Base-by-base conservation (phyloP, 2,888 invertebrate genomes). In the Dolomedes plantarius region DNA sequence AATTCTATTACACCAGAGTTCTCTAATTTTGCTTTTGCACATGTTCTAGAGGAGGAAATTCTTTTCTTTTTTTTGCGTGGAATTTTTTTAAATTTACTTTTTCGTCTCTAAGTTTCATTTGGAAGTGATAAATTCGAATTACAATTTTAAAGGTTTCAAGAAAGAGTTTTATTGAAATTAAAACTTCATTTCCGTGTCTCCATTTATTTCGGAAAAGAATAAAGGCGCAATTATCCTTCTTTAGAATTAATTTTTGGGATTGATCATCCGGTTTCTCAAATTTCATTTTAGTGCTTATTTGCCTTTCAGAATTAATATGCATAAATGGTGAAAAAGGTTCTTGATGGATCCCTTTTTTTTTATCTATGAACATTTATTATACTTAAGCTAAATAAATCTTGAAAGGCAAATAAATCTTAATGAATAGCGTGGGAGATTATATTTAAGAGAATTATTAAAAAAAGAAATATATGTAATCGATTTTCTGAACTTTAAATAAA, bases 1-100 rank as follows among this genome's bases (percentile, higher is more conserved):
- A 83, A 83, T 83, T 77, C 77, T 77, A 83, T 83, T 83, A 83
- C 50, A 56, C 50, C 50, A 64, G 56, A 46, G 41, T 50, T 76
- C 77, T 72, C 72, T 83, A 83, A 83, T 83, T 83, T 71, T 56
- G 67, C 23, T 9, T 32, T 32, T 23, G 67, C 67, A 19, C 19
- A 32, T 32, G 67, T 19, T 67, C 19, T 29, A 28, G 67, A 32
- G 36, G 19, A 3, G 7, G n/a, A 28, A 65, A 2, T 46, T 46
- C n/a, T 23, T 23, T 23, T 23, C 23, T 56, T 56, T 46, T 46
- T 46, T 56, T 5, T 23, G 3, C 23, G 3, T 11, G 23, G 23
- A 56, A 16, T 56, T 23, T 56, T 56, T 56, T 23, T 2, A 2
- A 16, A 16, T 46, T 16, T 46, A 9, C 16, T 46, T 46, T 2